These are phyloP conservation scores for Athripsodes cinereus DNA, from an alignment of 2,888 invertebrate genomes.

Conservation along the genomic window DNA sequence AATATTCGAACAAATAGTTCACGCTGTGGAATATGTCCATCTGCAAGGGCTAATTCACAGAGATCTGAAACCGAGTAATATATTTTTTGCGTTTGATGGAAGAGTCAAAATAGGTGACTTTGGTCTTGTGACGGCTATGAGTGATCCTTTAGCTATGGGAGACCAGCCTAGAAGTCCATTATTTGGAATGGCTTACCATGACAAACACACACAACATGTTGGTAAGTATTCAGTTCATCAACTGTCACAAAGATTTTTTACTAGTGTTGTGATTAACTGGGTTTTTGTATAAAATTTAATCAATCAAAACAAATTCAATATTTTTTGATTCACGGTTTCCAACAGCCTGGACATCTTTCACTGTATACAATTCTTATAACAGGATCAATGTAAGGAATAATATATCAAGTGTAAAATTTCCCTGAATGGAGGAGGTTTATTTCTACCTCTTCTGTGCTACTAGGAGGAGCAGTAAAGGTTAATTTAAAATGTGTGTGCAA, in stretches of 20 bases:
- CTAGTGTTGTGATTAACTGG: background rate
- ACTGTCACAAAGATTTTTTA: too few relatives aligned
- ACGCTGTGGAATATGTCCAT: slow-evolving; percentile 95
- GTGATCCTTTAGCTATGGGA: slow-evolving; percentile 46
- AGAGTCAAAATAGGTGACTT: slow-evolving; percentile 96
- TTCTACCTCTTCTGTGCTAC: too few relatives aligned
- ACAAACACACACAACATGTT: slow-evolving; percentile 58
- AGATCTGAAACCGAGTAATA: slow-evolving; percentile 76
- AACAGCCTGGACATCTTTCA: too few relatives aligned
- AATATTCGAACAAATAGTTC: slow-evolving; percentile 85
- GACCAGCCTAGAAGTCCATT: slow-evolving; percentile 25
- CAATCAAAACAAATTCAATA: background rate
- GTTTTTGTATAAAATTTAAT: background rate
- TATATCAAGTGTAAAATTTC: too few relatives aligned
- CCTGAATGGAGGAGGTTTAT: too few relatives aligned
- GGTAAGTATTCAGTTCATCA: slow-evolving; percentile 43
- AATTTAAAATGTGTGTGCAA: too few relatives aligned
- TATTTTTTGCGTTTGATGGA: slow-evolving; percentile 85
- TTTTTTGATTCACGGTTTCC: background rate
- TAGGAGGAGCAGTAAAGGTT: too few relatives aligned
- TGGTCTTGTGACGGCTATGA: slow-evolving; percentile 90
- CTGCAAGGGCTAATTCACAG: slow-evolving; percentile 88
- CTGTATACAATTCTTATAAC: too few relatives aligned
- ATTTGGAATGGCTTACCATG: slow-evolving; percentile 29
- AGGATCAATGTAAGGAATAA: too few relatives aligned